Conservation (phyloP, 2,797 vertebrate genomes). For the Betta splendens region DNA sequence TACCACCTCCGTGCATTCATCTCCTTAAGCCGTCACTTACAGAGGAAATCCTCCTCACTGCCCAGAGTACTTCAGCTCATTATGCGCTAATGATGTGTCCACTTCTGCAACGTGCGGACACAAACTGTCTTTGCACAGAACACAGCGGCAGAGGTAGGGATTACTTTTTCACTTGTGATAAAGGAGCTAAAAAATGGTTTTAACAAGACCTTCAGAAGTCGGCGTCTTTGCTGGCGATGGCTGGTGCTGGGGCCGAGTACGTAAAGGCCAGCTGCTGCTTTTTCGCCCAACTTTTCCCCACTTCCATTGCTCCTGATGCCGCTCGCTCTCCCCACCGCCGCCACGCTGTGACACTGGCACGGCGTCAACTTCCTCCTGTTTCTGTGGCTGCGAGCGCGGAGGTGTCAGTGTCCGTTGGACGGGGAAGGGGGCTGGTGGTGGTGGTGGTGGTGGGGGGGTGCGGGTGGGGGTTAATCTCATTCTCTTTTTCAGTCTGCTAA, state of each 20-base stretch:
- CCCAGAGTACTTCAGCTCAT: slow-evolving; percentile 67
- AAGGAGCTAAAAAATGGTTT: slow-evolving; percentile 36
- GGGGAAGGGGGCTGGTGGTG: slow-evolving; percentile 53
- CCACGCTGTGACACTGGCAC: slow-evolving; percentile 69
- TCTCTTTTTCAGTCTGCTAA: slow-evolving; percentile 83
- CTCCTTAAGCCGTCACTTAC: slow-evolving; percentile 63
- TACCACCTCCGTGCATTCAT: slow-evolving; percentile 52
- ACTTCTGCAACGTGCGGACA: slow-evolving; percentile 53
- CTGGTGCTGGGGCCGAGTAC: slow-evolving; percentile 42
- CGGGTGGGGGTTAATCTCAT: slow-evolving; percentile 78
- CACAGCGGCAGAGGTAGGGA: slow-evolving; percentile 35
- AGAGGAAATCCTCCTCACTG: slow-evolving; percentile 67
- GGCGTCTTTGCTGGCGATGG: slow-evolving; percentile 13
- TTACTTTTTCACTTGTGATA: slow-evolving; percentile 36
- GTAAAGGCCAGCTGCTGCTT: slow-evolving; percentile 35
- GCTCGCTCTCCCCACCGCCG: slow-evolving; percentile 65
- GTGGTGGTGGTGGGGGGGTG: too few relatives aligned
- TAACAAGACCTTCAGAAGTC: slow-evolving; percentile 44
- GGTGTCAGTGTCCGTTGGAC: slow-evolving; percentile 60
- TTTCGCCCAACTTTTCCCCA: slow-evolving; percentile 64
- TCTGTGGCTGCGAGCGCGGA: slow-evolving; percentile 28
- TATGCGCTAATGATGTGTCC: slow-evolving; percentile 65
- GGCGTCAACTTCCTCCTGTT: slow-evolving; percentile 59
- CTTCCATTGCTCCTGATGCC: slow-evolving; percentile 59
- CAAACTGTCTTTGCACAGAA: slow-evolving; percentile 52